A percentile compares a stretch with the other conserved stretches of the same genome.
Conservation (phyloP, 2,797 vertebrate genomes). For the Coilia nasus region DNA sequence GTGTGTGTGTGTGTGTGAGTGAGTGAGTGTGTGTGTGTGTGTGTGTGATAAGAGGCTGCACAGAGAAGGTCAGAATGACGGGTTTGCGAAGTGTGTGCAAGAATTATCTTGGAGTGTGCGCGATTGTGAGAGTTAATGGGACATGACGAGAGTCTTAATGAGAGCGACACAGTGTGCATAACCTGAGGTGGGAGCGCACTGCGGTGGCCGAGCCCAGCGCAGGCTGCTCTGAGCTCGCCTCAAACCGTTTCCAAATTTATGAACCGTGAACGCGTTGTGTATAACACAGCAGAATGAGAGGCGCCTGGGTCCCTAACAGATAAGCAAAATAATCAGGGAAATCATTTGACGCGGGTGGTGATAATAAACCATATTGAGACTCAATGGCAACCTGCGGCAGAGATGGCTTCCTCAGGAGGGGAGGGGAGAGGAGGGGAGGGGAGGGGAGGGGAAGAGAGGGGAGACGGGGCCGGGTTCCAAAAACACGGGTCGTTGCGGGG, state of each 20-base stretch:
- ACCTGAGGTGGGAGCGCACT: conserved; percentile 8
- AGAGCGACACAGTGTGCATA: conserved; percentile 7
- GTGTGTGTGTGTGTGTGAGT: background rate
- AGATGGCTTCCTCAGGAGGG: background rate
- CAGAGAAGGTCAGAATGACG: too few species aligned
- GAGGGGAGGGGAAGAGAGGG: too few species aligned
- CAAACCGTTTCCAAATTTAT: background rate
- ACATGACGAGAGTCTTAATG: conserved; percentile 17
- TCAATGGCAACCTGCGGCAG: background rate
- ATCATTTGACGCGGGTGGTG: conserved; percentile 16
- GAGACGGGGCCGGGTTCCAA: conserved; percentile 21
- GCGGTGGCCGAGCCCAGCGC: background rate
- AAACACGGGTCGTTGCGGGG: background rate
- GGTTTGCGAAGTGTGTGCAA: background rate
- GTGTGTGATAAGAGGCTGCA: background rate
- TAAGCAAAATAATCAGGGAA: conserved; percentile 10
- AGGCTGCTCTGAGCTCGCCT: background rate
- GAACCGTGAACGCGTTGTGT: conserved; percentile 7
- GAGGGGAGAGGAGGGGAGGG: conserved; percentile 51
- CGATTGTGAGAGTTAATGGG: background rate
- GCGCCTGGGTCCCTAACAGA: conserved; percentile 9
- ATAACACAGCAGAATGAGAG: conserved; percentile 15
- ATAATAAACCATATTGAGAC: background rate
- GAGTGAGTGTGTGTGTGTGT: conserved; percentile 17
- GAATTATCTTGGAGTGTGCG: background rate